phyloP scores from a whole-genome alignment of 2,113 vertebrate species.

The Sceloporus undulatus region DNA sequence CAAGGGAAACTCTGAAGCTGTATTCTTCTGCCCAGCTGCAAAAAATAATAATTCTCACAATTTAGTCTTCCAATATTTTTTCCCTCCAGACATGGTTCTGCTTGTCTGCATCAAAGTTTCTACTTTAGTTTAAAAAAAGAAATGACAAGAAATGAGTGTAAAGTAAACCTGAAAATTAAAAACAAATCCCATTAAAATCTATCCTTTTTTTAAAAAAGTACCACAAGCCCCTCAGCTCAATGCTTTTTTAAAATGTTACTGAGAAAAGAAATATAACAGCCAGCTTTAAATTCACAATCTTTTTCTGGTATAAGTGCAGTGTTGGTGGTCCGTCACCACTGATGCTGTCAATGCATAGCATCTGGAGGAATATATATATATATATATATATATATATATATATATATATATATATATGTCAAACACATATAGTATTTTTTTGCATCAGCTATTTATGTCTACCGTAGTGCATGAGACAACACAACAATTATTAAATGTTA shows the following conservation, averaged over 20 bases:
- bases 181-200: not conserved
- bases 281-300: not conserved
- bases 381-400: no score
- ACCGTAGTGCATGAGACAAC: not conserved
- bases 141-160: constrained; percentile 8
- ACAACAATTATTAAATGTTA: not conserved
- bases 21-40: constrained; percentile 16
- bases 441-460: not conserved
- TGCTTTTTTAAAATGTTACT: not conserved
- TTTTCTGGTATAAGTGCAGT: not conserved
- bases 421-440: not conserved
- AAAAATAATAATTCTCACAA: constrained; percentile 27
- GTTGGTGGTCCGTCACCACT: not conserved
- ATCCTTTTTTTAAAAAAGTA: not conserved
- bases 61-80: not conserved
- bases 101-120: not conserved
- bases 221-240: no score
- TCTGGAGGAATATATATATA: not conserved
- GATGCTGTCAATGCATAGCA: not conserved
- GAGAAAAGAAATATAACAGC: not conserved
- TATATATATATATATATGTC: not conserved
- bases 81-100: not conserved
- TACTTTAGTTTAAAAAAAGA: not conserved
- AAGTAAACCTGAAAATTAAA: constrained; percentile 7
- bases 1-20: not conserved